A percentile compares a stretch with the other conserved stretches of the same genome.
Evolutionary conservation across 1,140 invertebrate genomes (phyloP).

Genomic region (Trinorchestia longiramus): DNA sequence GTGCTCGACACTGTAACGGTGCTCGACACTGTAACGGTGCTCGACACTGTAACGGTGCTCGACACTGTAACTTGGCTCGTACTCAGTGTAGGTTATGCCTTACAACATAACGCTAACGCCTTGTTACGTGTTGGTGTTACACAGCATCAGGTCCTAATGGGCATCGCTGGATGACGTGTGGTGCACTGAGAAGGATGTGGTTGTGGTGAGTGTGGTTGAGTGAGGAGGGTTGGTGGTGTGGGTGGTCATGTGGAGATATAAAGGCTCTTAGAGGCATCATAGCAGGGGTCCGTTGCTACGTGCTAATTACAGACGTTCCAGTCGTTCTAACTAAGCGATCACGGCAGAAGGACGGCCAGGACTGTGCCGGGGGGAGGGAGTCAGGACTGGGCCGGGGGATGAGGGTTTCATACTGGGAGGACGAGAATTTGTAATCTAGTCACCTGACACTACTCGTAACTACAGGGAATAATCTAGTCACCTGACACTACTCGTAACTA

Average conservation of each 20-base stretch:
- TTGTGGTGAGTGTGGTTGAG: slow-evolving; percentile 22
- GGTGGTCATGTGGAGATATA: slow-evolving; percentile 31
- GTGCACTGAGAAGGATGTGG: slow-evolving; percentile 33
- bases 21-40: too few species aligned
- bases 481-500: too few species aligned
- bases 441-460: too few species aligned
- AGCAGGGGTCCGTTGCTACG: not conserved
- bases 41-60: too few species aligned
- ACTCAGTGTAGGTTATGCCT: not conserved
- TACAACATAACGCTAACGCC: not conserved
- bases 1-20: too few species aligned
- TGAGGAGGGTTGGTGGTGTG: not conserved
- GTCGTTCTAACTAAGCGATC: not conserved
- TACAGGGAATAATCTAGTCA: too few species aligned
- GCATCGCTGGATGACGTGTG: not conserved
- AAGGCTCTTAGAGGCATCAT: slow-evolving; percentile 7
- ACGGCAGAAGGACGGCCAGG: too few species aligned
- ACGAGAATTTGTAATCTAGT: too few species aligned
- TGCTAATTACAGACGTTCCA: slow-evolving; percentile 38
- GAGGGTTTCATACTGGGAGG: too few species aligned
- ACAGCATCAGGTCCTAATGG: slow-evolving; percentile 1
- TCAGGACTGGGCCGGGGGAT: too few species aligned
- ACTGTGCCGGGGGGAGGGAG: too few species aligned
- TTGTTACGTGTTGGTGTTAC: not conserved
- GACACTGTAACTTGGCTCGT: too few species aligned